Conservation (phyloP, 2,888 invertebrate species). For the Zaprionus obscuricornis region DNA sequence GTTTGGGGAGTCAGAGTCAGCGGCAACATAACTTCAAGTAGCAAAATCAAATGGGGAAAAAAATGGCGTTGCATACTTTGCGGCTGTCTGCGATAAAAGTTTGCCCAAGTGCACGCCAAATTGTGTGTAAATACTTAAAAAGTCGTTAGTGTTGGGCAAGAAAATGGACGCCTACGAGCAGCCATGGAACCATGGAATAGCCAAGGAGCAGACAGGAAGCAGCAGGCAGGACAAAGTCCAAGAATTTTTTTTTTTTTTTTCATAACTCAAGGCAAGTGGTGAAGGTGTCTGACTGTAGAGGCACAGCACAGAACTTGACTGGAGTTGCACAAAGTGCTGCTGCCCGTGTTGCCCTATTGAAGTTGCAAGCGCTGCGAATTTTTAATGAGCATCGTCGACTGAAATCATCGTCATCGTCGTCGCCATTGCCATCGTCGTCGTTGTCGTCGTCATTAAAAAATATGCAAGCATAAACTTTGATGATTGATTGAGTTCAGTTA, state of each 20-base stretch:
- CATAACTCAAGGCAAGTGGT: no score
- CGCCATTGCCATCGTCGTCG: background rate
- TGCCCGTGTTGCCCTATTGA: background rate
- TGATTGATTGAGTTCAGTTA: constrained; percentile 60
- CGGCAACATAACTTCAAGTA: constrained; percentile 18
- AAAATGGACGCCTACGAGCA: constrained; percentile 34
- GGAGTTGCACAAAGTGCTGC: no score
- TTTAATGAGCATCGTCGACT: constrained; percentile 56
- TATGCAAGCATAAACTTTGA: constrained; percentile 48
- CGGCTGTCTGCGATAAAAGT: constrained; percentile 57
- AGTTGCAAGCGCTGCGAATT: constrained; percentile 36
- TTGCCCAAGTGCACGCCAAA: constrained; percentile 48
- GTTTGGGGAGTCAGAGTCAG: no score
- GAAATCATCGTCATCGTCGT: constrained; percentile 1
- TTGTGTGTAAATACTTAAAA: constrained; percentile 78
- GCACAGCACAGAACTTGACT: no score
- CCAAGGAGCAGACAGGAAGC: background rate
- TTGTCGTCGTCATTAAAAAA: constrained; percentile 58
- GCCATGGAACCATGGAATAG: background rate
- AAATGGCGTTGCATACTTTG: constrained; percentile 52
- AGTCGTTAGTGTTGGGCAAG: constrained; percentile 62
- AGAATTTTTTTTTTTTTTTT: no score
- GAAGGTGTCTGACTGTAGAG: no score
- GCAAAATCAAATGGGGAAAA: constrained; percentile 18
- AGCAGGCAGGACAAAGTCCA: constrained; percentile 24